phyloP scores from a whole-genome alignment of 2,797 vertebrate species.

The Neopelma chrysocephalum region DNA sequence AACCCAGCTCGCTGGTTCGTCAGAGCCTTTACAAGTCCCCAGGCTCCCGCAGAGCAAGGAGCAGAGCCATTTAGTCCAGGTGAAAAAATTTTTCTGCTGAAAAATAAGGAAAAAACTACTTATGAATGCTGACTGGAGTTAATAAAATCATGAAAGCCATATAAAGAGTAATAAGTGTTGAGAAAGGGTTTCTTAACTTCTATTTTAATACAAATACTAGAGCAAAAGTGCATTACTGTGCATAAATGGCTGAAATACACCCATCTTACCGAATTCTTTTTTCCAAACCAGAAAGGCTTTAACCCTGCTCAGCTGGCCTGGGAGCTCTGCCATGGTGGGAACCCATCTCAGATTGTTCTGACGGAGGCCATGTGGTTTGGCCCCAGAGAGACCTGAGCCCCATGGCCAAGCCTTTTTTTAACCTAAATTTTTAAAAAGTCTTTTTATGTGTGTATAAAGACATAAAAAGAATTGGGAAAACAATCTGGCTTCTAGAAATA shows the following conservation, averaged over 20 bases:
- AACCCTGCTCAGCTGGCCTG: background rate
- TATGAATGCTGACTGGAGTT: background rate
- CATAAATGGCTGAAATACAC: background rate
- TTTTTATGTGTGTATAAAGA: background rate
- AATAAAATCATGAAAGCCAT: background rate
- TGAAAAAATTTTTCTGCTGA: background rate
- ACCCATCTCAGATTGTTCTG: background rate
- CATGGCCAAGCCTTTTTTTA: background rate
- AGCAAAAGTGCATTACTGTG: background rate
- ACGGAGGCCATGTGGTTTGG: fast-evolving
- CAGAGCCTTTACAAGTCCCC: background rate
- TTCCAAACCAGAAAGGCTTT: background rate
- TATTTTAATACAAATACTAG: background rate
- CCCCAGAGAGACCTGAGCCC: background rate
- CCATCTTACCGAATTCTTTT: background rate
- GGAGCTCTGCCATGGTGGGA: background rate
- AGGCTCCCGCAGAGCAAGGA: background rate
- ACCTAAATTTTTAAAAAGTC: fast-evolving
- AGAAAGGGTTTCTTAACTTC: background rate
- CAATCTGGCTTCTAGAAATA: background rate
- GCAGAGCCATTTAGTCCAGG: background rate
- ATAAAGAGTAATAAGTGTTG: background rate
- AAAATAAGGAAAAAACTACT: background rate
- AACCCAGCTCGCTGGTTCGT: fast-evolving
- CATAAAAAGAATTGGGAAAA: background rate